Conservation (phyloP, 2,888 invertebrate genomes). For the Drosophila subquinaria region DNA sequence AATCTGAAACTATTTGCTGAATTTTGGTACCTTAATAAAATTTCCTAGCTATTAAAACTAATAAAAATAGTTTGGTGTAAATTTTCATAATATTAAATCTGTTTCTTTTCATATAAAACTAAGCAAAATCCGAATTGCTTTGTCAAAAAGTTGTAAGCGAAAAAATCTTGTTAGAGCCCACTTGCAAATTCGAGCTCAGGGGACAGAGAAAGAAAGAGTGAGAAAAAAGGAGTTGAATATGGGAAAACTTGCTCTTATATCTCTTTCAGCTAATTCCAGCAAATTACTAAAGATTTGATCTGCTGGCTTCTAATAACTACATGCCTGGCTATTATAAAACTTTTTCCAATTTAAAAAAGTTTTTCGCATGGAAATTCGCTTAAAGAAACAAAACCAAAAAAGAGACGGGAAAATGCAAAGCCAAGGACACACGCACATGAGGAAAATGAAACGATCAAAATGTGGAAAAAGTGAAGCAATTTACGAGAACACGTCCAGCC, state of each 20-base stretch:
- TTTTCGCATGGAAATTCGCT: slow-evolving; percentile 53
- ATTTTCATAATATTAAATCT: background rate
- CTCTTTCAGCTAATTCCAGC: slow-evolving; percentile 49
- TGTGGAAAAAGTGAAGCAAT: slow-evolving; percentile 65
- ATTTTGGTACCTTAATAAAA: background rate
- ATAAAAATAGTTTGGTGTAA: background rate
- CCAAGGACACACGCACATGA: slow-evolving; percentile 50
- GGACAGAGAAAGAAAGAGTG: background rate
- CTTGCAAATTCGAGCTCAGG: background rate
- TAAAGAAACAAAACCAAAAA: slow-evolving; percentile 7
- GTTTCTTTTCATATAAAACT: background rate
- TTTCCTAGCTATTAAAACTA: background rate
- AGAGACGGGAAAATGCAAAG: slow-evolving; percentile 15
- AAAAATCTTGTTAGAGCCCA: slow-evolving; percentile 23
- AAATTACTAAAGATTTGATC: slow-evolving; percentile 61
- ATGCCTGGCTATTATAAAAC: slow-evolving; percentile 67
- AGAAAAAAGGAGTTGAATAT: background rate
- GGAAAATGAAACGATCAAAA: slow-evolving; percentile 64
- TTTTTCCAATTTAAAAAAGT: slow-evolving; percentile 70
- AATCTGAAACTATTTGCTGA: background rate
- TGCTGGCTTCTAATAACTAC: slow-evolving; percentile 63
- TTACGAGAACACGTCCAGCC: slow-evolving; percentile 56
- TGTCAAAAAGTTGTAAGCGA: slow-evolving; percentile 22
- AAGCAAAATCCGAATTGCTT: slow-evolving; percentile 16
- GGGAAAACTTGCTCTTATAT: slow-evolving; percentile 32